A percentile compares a stretch with the other conserved stretches of the same genome.
These are phyloP conservation scores for Morinoia aosen DNA, from an alignment of 2,888 invertebrate genomes.

Conservation along the genomic window DNA sequence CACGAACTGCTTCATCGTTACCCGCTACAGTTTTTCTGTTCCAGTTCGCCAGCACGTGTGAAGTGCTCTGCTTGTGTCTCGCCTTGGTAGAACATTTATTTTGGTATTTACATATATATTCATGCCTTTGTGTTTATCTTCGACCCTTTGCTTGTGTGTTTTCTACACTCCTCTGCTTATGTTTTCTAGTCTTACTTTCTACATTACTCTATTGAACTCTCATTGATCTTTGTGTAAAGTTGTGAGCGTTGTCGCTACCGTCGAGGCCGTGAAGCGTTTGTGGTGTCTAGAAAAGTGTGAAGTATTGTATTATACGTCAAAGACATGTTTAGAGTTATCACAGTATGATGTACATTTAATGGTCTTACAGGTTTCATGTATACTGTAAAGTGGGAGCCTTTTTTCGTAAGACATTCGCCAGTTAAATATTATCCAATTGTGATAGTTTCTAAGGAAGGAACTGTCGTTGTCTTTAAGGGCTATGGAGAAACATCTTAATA, in stretches of 20 bases:
- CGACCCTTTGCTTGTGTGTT: neutral
- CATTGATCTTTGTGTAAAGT: neutral
- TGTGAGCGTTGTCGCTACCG: neutral
- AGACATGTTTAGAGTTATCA: conserved; percentile 33
- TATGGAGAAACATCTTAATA: conserved; percentile 35
- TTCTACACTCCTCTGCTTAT: neutral
- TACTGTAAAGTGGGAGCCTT: conserved; percentile 16
- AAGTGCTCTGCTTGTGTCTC: neutral
- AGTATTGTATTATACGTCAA: conserved; percentile 13
- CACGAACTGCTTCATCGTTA: neutral
- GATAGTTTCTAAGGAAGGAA: conserved; percentile 30
- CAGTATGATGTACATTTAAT: conserved; percentile 30
- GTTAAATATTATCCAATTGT: conserved; percentile 30
- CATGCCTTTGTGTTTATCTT: neutral
- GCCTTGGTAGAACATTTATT: neutral
- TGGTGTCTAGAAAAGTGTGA: neutral
- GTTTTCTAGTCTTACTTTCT: conserved; percentile 17
- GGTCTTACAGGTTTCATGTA: conserved; percentile 8
- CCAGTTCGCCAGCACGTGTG: neutral
- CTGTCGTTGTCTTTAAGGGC: conserved; percentile 1
- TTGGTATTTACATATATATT: neutral
- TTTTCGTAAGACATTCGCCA: conserved; percentile 6
- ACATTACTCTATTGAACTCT: neutral
- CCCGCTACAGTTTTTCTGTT: neutral
- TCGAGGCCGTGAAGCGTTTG: neutral